phyloP scores from a whole-genome alignment of 2,888 invertebrate species.

The Drosophila sordidula region DNA sequence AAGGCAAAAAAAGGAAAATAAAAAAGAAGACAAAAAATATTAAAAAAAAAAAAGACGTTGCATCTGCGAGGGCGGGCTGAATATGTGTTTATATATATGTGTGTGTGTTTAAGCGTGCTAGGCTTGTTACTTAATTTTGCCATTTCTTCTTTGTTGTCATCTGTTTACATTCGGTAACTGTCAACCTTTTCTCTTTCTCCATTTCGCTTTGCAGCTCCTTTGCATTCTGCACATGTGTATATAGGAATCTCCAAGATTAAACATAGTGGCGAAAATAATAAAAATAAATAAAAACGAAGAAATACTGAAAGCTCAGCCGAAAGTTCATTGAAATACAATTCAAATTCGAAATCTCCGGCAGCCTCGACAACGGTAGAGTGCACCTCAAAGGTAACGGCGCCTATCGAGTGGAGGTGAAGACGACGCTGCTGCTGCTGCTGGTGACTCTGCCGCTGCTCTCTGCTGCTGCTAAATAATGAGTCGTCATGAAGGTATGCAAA shows the following conservation, averaged over 20 bases:
- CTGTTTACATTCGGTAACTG: constrained; percentile 40
- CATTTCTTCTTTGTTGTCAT: constrained; percentile 48
- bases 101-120: constrained; percentile 24
- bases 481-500: constrained; percentile 95
- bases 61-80: constrained; percentile 53
- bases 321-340: constrained; percentile 41
- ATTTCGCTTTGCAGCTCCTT: constrained; percentile 40
- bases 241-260: constrained; percentile 29
- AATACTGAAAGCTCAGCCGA: constrained; percentile 44
- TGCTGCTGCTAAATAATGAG: constrained; percentile 88
- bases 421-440: constrained; percentile 50
- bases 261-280: constrained; percentile 16
- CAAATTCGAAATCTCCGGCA: constrained; percentile 35
- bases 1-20: constrained; percentile 50
- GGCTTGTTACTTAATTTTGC: constrained; percentile 57
- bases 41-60: constrained; percentile 50
- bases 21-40: constrained; percentile 11
- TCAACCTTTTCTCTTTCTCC: constrained; percentile 10
- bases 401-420: constrained; percentile 62
- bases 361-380: constrained; percentile 31
- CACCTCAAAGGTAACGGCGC: constrained; percentile 39
- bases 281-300: constrained; percentile 10
- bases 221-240: constrained; percentile 37
- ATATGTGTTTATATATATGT: constrained; percentile 16
- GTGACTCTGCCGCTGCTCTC: constrained; percentile 33